Conservation (phyloP, 2,797 vertebrate species). For the Syndactyla subalaris region DNA sequence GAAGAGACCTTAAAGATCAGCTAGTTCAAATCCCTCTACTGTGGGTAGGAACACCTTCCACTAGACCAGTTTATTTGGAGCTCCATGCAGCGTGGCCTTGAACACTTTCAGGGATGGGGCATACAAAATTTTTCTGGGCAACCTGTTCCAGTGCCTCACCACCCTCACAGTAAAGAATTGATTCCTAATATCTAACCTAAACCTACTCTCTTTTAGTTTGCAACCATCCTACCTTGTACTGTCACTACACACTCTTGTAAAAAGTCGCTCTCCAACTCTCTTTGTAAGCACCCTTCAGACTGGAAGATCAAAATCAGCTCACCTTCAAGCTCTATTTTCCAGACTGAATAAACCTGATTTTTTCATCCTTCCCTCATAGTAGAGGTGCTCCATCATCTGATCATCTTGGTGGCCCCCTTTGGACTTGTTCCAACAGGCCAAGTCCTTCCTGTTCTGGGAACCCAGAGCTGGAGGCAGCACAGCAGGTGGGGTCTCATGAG, state of each 20-base stretch:
- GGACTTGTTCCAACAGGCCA: fast-evolving
- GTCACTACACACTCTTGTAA: neutral
- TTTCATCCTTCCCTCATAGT: neutral
- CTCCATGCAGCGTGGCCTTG: neutral
- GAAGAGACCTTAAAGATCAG: neutral
- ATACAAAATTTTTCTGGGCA: neutral
- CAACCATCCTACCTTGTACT: neutral
- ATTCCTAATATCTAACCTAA: neutral
- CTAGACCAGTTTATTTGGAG: neutral
- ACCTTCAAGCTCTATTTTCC: neutral
- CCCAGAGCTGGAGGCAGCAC: neutral
- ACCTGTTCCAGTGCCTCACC: neutral
- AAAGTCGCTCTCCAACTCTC: neutral
- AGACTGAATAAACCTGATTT: fast-evolving
- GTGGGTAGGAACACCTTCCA: neutral
- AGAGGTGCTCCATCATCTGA: neutral
- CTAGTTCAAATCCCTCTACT: neutral
- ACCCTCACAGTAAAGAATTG: neutral
- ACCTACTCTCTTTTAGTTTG: neutral
- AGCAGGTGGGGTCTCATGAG: neutral
- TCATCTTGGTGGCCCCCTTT: neutral
- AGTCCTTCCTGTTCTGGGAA: neutral
- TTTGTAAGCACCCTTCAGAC: neutral
- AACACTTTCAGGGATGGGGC: neutral
- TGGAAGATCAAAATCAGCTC: neutral